phyloP scores from a whole-genome alignment of 2,797 vertebrate genomes.

The Pseudochirops cupreus region DNA sequence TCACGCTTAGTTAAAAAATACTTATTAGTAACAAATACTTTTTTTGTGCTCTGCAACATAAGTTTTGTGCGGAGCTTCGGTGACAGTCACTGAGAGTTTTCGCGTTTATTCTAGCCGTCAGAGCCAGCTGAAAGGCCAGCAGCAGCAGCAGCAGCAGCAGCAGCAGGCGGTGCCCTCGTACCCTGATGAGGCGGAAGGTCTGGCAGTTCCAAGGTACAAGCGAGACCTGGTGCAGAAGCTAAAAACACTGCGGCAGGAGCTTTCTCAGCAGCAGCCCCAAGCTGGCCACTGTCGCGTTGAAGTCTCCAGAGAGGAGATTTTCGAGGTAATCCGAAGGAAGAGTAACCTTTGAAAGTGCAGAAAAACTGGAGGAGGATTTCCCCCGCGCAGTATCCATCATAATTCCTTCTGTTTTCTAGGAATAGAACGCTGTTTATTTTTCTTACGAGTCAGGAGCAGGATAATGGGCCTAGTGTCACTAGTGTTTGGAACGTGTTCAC shows the following conservation, averaged over 20 bases:
- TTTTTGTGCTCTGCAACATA: neutral
- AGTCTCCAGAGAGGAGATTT: slow-evolving; percentile 99
- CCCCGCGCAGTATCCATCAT: neutral
- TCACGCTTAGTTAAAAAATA: slow-evolving; percentile 8
- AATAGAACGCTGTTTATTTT: neutral
- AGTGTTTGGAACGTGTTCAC: neutral
- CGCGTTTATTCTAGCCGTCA: slow-evolving; percentile 88
- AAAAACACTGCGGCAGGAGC: slow-evolving; percentile 96
- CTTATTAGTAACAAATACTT: neutral
- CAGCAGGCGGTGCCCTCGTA: slow-evolving; percentile 90
- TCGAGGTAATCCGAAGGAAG: slow-evolving; percentile 90
- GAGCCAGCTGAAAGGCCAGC: slow-evolving; percentile 92
- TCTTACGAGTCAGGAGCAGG: neutral
- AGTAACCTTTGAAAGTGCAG: slow-evolving; percentile 60
- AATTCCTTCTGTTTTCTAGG: neutral
- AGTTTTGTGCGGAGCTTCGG: neutral
- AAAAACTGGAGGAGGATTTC: slow-evolving; percentile 40
- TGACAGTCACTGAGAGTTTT: slow-evolving; percentile 24
- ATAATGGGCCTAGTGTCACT: neutral
- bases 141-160: slow-evolving; percentile 86
- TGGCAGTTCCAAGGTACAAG: slow-evolving; percentile 97
- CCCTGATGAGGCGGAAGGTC: slow-evolving; percentile 94
- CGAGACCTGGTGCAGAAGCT: slow-evolving; percentile 98
- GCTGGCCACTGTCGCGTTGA: slow-evolving; percentile 98
- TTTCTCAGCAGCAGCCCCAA: slow-evolving; percentile 98